These are phyloP conservation scores for Microcebus jonahi DNA, from an alignment of 2,113 vertebrate species.

Conservation along the genomic window DNA sequence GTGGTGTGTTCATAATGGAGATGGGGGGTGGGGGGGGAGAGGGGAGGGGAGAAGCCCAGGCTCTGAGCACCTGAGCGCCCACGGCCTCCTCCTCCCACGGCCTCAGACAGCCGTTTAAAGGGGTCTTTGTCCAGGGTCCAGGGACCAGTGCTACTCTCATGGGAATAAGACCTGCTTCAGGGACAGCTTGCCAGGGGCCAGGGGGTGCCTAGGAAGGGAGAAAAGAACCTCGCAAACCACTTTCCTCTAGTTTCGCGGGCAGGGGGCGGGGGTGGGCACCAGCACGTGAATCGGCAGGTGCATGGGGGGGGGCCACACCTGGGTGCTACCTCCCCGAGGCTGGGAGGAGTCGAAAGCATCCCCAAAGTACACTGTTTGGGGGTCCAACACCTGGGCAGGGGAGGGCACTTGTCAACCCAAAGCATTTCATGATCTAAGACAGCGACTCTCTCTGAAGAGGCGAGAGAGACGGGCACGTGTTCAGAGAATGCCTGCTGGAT, in stretches of 20 bases:
- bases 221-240: not conserved
- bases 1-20: rapidly evolving
- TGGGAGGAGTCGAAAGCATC: not conserved
- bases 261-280: not conserved
- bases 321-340: not conserved
- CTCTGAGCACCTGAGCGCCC: not conserved
- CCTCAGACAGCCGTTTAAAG: rapidly evolving
- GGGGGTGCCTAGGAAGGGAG: not conserved
- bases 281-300: rapidly evolving
- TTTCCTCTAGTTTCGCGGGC: not conserved
- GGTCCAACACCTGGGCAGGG: not conserved
- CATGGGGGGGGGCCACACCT: not conserved
- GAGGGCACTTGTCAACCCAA: no score
- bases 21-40: not conserved
- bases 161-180: not conserved
- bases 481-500: no score
- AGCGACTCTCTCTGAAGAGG: not conserved
- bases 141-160: not conserved
- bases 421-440: not conserved
- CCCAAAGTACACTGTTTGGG: not conserved
- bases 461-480: rapidly evolving
- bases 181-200: not conserved
- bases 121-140: not conserved
- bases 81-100: not conserved
- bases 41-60: not conserved